These are phyloP conservation scores for Cordilura impudica DNA, from an alignment of 2,888 invertebrate species.

Conservation along the genomic window DNA sequence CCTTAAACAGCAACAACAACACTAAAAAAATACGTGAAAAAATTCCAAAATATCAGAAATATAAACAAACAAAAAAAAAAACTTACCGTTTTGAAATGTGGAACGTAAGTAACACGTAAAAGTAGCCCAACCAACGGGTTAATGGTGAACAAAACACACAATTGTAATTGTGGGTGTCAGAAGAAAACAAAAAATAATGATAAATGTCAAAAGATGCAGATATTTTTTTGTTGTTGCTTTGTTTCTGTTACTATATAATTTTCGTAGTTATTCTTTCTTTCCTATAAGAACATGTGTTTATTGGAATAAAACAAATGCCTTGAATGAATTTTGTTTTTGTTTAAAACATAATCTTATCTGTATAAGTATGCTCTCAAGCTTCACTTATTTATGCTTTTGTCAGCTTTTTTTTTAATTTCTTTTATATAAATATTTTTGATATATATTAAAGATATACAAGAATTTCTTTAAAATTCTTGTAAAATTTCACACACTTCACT, in stretches of 20 bases:
- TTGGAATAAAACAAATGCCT: too few species aligned
- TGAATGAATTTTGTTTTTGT: not conserved
- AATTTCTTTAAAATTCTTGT: not conserved
- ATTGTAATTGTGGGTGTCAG: constrained; percentile 26
- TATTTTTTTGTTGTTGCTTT: not conserved
- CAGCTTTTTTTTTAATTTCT: not conserved
- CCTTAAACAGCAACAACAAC: not conserved
- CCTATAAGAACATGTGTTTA: constrained; percentile 33
- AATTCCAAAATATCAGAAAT: constrained; percentile 70
- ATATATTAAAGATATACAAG: constrained; percentile 29
- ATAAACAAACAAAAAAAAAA: not conserved
- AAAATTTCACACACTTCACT: too few species aligned
- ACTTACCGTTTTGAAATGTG: constrained; percentile 35
- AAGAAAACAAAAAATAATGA: constrained; percentile 19
- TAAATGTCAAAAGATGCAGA: constrained; percentile 21
- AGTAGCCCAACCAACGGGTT: not conserved
- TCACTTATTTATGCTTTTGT: not conserved
- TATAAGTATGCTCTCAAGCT: too few species aligned
- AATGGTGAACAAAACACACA: constrained; percentile 10
- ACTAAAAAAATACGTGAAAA: not conserved
- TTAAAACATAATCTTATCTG: not conserved
- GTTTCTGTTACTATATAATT: not conserved
- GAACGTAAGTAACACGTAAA: not conserved
- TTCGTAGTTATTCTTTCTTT: constrained; percentile 6
- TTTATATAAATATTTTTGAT: not conserved